These are phyloP conservation scores for Erpornis zantholeuca DNA, from an alignment of 2,113 vertebrate species.

Conservation along the genomic window DNA sequence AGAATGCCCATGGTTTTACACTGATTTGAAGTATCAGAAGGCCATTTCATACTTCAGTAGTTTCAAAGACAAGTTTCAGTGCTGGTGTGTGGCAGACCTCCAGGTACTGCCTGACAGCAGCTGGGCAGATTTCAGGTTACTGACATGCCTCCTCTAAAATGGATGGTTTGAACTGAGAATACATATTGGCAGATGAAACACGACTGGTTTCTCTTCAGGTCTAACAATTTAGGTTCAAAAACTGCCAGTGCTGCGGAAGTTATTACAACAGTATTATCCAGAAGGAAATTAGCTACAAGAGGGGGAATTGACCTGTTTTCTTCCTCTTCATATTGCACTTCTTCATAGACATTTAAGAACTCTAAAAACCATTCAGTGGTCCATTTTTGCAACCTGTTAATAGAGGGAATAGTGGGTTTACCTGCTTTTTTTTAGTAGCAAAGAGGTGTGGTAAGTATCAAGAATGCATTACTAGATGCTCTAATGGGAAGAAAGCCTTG, in stretches of 20 bases:
- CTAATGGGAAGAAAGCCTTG: background rate
- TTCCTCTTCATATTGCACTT: background rate
- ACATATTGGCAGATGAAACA: background rate
- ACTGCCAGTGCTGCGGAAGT: background rate
- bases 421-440: background rate
- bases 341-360: background rate
- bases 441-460: background rate
- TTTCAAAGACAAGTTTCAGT: background rate
- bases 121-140: background rate
- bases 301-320: background rate
- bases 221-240: background rate
- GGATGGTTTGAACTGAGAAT: background rate
- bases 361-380: background rate
- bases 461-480: background rate
- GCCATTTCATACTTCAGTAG: background rate
- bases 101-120: background rate
- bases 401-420: background rate
- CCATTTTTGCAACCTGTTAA: background rate
- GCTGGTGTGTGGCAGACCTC: background rate
- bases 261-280: background rate
- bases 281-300: background rate
- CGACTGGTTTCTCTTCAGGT: background rate
- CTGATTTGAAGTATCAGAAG: background rate
- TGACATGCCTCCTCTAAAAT: background rate
- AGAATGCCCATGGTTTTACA: background rate